Percentiles rank a stretch among this genome's conserved stretches.
Conservation (phyloP, 2,888 invertebrate species). For the Magallana nippona region DNA sequence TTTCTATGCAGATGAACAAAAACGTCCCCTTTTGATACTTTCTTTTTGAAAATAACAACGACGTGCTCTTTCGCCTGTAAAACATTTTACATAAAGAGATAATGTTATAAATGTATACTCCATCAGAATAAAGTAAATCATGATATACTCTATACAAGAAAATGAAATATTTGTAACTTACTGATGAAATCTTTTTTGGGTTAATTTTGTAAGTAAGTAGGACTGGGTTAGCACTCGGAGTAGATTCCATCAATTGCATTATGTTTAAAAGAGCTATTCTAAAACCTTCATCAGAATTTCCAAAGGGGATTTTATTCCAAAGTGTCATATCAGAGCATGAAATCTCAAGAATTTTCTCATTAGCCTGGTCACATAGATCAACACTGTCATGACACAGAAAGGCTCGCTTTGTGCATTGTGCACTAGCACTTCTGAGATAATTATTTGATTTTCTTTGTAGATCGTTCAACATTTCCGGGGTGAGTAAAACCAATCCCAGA, state of each 20-base stretch:
- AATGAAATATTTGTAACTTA: not conserved
- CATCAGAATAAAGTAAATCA: not conserved
- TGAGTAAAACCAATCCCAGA: not conserved
- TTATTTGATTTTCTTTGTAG: not conserved
- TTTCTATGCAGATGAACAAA: constrained; percentile 1
- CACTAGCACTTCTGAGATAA: not conserved
- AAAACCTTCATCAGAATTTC: constrained; percentile 15
- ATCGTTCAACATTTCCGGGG: constrained; percentile 26
- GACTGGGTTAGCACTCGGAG: not conserved
- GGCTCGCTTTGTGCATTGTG: not conserved
- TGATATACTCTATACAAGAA: not conserved
- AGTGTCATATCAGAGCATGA: not conserved
- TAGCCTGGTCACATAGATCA: not conserved
- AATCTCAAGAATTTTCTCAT: not conserved
- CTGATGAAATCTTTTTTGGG: constrained; percentile 30
- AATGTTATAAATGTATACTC: not conserved
- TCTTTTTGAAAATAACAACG: constrained; percentile 21
- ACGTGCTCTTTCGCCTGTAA: constrained; percentile 7
- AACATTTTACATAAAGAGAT: not conserved
- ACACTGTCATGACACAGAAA: constrained; percentile 1
- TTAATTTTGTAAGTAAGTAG: constrained; percentile 16
- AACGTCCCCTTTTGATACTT: constrained; percentile 2
- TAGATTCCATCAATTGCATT: constrained; percentile 16
- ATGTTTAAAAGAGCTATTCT: constrained; percentile 17
- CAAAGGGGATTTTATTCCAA: constrained; percentile 1